Evolutionary conservation across 2,888 invertebrate species (phyloP), one percentile per base, ranked within the genome.

Genomic region (Aethes cnicana): DNA sequence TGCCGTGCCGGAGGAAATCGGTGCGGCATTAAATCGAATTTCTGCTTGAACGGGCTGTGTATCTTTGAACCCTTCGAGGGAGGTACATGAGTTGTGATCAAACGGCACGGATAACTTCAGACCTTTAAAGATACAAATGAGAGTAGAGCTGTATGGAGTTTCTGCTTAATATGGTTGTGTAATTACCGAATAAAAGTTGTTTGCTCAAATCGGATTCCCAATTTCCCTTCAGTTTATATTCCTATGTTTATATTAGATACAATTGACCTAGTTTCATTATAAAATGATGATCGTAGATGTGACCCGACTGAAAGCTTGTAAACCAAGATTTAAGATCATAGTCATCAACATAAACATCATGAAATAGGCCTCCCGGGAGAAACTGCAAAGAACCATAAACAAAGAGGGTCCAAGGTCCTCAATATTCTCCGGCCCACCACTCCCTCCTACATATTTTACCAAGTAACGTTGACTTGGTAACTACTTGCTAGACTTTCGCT

Each of bases 21-120:
- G 65, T 65, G 61, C 71, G 62, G 72, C 76, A 83, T 82, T 77
- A 79, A 84, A 84, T 81, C 74, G 76, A 80, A 76, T 84, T 84
- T 85, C 81, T 72, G 72, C 74, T 64, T 63, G 69, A 77, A 65
- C 68, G 76, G 68, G 63, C 74, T 64, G 62, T 57, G 70, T 68
- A 76, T 74, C 74, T 77, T 73, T 72, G 74, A 78, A 76, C 74
- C 72, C 75, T 72, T 79, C 74, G 67, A 68, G 62, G 62, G 57
- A 53, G 60, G 65, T 61, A 66, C 61, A 63, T 68, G 68, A 63
- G 64, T 60, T 54, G 50, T 59, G 74, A 80, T 82, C 74, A 79
- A 79, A 78, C 67, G 68, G 55, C 52, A 36, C 39, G 30, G 39
- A 9, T 30, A 18, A n/a, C 26, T n/a, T 8, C 11, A 25, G 37